These are phyloP conservation scores for Brachionus plicatilis DNA, from an alignment of 1,140 invertebrate species.

Conservation along the genomic window DNA sequence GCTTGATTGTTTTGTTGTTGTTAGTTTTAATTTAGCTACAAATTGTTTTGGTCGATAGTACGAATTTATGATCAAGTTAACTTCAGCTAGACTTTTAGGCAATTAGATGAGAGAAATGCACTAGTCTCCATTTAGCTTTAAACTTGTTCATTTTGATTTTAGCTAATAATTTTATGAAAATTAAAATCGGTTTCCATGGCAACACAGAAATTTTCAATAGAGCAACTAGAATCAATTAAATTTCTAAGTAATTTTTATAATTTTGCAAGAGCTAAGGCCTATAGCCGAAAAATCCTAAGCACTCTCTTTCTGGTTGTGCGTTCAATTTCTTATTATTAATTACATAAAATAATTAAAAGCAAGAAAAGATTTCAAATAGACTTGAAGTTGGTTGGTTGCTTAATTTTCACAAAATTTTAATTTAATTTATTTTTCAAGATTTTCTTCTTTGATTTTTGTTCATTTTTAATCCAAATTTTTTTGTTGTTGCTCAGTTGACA, in stretches of 20 bases:
- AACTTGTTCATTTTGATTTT: background rate
- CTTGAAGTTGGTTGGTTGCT: background rate
- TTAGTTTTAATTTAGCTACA: background rate
- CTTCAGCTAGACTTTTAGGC: background rate
- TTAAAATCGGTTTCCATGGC: background rate
- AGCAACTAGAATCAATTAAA: conserved; percentile 10
- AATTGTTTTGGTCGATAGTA: background rate
- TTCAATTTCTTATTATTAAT: background rate
- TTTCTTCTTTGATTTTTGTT: background rate
- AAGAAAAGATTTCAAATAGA: conserved; percentile 25
- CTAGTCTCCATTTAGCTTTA: background rate
- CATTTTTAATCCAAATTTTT: background rate
- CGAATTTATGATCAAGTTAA: background rate
- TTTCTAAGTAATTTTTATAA: conserved; percentile 21
- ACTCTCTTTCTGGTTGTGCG: background rate
- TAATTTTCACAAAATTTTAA: background rate
- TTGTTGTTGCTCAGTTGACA: background rate
- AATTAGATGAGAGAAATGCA: background rate
- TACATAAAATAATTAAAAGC: conserved; percentile 32
- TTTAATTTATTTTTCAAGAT: background rate
- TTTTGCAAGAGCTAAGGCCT: background rate
- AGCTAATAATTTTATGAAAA: conserved; percentile 31
- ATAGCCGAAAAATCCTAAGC: background rate
- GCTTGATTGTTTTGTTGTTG: background rate
- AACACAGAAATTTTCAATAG: background rate